phyloP scores from a whole-genome alignment of 2,113 vertebrate species.

The Nibea albiflora region DNA sequence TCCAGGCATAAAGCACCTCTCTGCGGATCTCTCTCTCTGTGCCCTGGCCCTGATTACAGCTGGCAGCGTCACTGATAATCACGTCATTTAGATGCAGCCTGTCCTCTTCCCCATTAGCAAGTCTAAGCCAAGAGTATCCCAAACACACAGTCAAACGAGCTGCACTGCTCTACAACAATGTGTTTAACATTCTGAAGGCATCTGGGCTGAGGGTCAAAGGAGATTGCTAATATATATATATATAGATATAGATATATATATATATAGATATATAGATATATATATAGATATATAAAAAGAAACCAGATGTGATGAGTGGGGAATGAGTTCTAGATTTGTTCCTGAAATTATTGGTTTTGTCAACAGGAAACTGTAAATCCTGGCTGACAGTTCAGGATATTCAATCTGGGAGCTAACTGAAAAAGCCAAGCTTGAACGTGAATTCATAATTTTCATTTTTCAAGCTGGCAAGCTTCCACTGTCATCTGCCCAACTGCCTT shows the following conservation, averaged over 20 bases:
- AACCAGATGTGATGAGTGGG: constrained; percentile 28
- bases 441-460: constrained; percentile 27
- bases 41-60: constrained; percentile 77
- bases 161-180: constrained; percentile 29
- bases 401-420: constrained; percentile 41
- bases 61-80: constrained; percentile 83
- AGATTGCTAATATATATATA: constrained; percentile 26
- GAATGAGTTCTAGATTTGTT: constrained; percentile 53
- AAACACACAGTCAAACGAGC: constrained; percentile 57
- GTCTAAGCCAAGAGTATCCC: constrained; percentile 64
- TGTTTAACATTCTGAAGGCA: constrained; percentile 59
- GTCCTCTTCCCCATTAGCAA: constrained; percentile 74
- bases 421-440: constrained; percentile 27
- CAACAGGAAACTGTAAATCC: constrained; percentile 50
- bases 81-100: constrained; percentile 80
- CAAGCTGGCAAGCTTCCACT: background rate
- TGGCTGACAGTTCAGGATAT: constrained; percentile 43
- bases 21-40: constrained; percentile 59
- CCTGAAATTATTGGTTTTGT: constrained; percentile 55
- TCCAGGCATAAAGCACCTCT: constrained; percentile 72
- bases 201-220: constrained; percentile 43
- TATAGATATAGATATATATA: background rate
- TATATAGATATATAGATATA: constrained; percentile 4
- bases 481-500: constrained; percentile 9
- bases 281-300: background rate